phyloP scores from a whole-genome alignment of 2,797 vertebrate genomes.

The Enteromius treurensis region DNA sequence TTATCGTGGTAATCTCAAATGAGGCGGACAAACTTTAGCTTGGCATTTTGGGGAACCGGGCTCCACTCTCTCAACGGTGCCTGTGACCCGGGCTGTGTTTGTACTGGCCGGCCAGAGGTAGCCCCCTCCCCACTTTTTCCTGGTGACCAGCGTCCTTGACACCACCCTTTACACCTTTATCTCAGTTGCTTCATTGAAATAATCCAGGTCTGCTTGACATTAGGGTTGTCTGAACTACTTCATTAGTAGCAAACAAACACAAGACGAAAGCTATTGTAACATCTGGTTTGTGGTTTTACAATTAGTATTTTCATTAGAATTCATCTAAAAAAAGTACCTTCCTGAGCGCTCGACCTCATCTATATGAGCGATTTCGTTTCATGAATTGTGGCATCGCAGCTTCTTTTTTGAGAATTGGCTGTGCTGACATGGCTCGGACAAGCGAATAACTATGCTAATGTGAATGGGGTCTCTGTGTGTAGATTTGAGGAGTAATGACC shows the following conservation, averaged over 20 bases:
- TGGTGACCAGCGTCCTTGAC: conserved; percentile 77
- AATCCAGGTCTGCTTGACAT: neutral
- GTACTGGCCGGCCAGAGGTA: conserved; percentile 74
- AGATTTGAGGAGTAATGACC: conserved; percentile 49
- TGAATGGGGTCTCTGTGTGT: conserved; percentile 52
- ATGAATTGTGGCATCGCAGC: conserved; percentile 37
- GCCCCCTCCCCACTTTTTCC: conserved; percentile 65
- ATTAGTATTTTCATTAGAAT: neutral
- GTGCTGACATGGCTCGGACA: conserved; percentile 20
- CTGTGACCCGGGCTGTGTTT: conserved; percentile 80
- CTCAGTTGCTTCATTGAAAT: conserved; percentile 50
- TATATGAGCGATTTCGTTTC: conserved; percentile 23
- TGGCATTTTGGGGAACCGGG: conserved; percentile 60
- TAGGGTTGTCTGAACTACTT: neutral
- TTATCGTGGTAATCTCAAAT: conserved; percentile 73
- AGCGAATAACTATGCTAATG: conserved; percentile 46
- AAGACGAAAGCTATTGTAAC: neutral
- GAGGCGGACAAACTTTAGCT: conserved; percentile 76
- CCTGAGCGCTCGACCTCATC: neutral
- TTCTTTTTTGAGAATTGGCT: conserved; percentile 41
- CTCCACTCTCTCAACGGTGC: conserved; percentile 56
- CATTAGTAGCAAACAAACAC: neutral
- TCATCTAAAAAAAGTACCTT: neutral
- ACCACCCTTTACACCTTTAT: conserved; percentile 76
- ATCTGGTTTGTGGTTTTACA: neutral